Conservation (phyloP, 2,797 vertebrate genomes). For the Tauraco hartlaubi region DNA sequence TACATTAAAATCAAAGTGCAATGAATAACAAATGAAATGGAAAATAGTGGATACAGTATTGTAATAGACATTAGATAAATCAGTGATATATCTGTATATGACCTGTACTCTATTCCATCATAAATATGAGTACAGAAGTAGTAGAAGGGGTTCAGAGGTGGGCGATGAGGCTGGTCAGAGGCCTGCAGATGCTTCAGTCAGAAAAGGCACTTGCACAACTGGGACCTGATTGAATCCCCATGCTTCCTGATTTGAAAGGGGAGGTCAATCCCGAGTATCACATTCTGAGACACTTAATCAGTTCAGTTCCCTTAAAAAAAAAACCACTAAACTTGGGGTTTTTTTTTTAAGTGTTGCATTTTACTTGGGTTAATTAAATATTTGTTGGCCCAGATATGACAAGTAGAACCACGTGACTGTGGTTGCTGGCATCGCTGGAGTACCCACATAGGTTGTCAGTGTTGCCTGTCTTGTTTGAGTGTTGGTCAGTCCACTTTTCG, state of each 20-base stretch:
- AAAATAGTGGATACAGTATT: not conserved
- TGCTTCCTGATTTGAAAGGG: not conserved
- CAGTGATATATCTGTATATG: not conserved
- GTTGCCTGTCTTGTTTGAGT: not conserved
- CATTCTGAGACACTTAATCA: not conserved
- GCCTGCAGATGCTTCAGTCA: not conserved
- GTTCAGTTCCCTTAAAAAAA: not conserved
- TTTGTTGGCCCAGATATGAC: not conserved
- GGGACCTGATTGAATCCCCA: not conserved
- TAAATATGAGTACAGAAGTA: not conserved
- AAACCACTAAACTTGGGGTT: accelerated
- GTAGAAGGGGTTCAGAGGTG: not conserved
- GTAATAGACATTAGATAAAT: not conserved
- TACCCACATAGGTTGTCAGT: not conserved
- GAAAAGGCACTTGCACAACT: not conserved
- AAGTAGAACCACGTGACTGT: not conserved
- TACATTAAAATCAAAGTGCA: not conserved
- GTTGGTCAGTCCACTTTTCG: not conserved
- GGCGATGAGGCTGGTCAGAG: not conserved
- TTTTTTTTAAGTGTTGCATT: not conserved
- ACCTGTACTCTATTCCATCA: not conserved
- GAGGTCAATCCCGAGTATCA: not conserved
- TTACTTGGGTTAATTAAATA: not conserved
- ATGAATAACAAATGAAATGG: not conserved
- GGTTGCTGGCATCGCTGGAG: not conserved